Conservation (phyloP, 2,797 vertebrate species). For the Silurus lanzhouensis region DNA sequence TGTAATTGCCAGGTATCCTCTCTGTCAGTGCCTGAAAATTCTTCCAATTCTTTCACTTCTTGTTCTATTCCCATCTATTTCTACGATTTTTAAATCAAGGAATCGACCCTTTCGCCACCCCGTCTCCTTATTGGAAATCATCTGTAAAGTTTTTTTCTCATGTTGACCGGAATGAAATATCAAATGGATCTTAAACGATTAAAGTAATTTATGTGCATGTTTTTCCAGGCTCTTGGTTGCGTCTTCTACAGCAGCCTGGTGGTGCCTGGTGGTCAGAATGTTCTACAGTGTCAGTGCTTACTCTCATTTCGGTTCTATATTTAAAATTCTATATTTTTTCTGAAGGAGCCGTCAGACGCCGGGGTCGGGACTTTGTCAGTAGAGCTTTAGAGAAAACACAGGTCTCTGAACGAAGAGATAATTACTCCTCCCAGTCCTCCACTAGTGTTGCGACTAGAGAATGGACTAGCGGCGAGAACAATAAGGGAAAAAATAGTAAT, state of each 20-base stretch:
- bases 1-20: no score
- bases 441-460: background rate
- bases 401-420: background rate
- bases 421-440: constrained; percentile 11
- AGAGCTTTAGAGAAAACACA: background rate
- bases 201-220: background rate
- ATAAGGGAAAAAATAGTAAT: background rate
- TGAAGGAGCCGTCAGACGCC: background rate
- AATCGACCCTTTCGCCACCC: no score
- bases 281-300: background rate
- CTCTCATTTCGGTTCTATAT: constrained; percentile 11
- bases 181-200: background rate
- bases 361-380: background rate
- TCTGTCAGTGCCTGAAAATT: no score
- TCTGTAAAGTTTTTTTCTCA: background rate
- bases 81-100: no score
- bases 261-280: background rate
- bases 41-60: no score
- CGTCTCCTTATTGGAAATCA: no score
- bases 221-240: no score
- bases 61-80: no score
- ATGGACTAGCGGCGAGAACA: background rate
- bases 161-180: background rate
- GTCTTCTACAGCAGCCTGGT: background rate
- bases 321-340: background rate